Conservation (phyloP, 2,888 invertebrate genomes). For the Lordiphosa fenestrarum region DNA sequence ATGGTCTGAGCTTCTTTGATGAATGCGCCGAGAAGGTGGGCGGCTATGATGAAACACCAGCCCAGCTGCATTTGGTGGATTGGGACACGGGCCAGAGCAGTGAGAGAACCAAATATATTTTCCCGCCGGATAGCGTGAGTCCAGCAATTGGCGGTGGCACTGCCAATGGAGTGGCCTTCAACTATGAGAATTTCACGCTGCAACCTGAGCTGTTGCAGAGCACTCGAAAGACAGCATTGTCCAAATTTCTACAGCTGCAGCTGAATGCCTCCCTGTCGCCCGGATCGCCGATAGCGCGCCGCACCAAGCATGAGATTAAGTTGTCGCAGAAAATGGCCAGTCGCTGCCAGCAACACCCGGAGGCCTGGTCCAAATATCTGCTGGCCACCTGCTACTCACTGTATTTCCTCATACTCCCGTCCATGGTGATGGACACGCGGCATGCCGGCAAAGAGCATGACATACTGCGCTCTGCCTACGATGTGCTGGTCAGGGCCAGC, state of each 20-base stretch:
- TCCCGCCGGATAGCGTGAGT: slow-evolving; percentile 90
- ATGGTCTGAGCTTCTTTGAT: slow-evolving; percentile 97
- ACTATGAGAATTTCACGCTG: slow-evolving; percentile 84
- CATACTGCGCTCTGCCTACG: slow-evolving; percentile 89
- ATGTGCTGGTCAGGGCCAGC: slow-evolving; percentile 92
- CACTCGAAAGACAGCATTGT: slow-evolving; percentile 68
- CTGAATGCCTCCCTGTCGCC: slow-evolving; percentile 82
- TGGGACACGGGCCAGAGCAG: slow-evolving; percentile 88
- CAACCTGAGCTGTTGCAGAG: slow-evolving; percentile 83
- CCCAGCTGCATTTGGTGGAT: slow-evolving; percentile 87
- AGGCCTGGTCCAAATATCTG: slow-evolving; percentile 95
- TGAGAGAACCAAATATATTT: slow-evolving; percentile 96
- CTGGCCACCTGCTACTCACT: slow-evolving; percentile 94
- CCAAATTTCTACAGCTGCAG: slow-evolving; percentile 77
- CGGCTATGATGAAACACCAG: slow-evolving; percentile 81
- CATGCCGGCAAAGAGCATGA: slow-evolving; percentile 88
- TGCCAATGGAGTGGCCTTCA: slow-evolving; percentile 78
- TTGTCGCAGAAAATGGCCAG: slow-evolving; percentile 89
- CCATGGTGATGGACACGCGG: slow-evolving; percentile 86
- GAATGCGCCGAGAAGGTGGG: slow-evolving; percentile 94
- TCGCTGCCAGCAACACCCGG: slow-evolving; percentile 85
- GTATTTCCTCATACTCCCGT: slow-evolving; percentile 97
- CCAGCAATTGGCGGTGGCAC: slow-evolving; percentile 31
- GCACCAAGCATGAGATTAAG: slow-evolving; percentile 97
- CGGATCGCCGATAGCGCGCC: slow-evolving; percentile 93